Evolutionary conservation across 2,888 invertebrate species (phyloP).

Genomic region (Entomobrya proxima): DNA sequence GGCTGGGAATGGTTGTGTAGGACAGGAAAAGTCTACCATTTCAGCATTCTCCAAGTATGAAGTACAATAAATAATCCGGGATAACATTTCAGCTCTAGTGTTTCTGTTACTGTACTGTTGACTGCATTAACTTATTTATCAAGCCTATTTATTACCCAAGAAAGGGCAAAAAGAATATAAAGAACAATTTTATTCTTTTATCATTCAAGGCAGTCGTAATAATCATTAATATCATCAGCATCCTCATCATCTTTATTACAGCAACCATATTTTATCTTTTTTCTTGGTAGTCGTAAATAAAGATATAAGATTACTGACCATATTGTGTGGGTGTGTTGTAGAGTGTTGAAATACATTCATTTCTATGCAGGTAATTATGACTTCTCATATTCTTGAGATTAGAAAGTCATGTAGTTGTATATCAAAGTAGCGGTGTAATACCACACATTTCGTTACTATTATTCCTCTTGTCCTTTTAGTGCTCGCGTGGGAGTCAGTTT

Average conservation of each 20-base stretch:
- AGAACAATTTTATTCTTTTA: slow-evolving; percentile 23
- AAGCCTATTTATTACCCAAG: neutral
- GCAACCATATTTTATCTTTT: neutral
- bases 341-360: neutral
- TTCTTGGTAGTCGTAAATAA: neutral
- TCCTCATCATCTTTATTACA: neutral
- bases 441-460: slow-evolving; percentile 1
- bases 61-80: neutral
- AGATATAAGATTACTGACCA: neutral
- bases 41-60: neutral
- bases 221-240: neutral
- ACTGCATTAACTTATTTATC: neutral
- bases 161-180: neutral
- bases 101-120: neutral
- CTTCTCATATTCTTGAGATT: neutral
- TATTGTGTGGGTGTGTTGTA: neutral
- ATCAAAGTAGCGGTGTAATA: slow-evolving; percentile 6
- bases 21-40: neutral
- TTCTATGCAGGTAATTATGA: slow-evolving; percentile 14
- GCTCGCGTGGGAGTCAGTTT: slow-evolving; percentile 59
- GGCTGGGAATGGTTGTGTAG: neutral
- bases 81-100: no score
- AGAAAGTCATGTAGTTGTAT: neutral
- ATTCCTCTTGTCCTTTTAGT: slow-evolving; percentile 25
- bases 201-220: neutral